Conservation (phyloP, 2,797 vertebrate genomes). For the Cyclopterus lumpus region DNA sequence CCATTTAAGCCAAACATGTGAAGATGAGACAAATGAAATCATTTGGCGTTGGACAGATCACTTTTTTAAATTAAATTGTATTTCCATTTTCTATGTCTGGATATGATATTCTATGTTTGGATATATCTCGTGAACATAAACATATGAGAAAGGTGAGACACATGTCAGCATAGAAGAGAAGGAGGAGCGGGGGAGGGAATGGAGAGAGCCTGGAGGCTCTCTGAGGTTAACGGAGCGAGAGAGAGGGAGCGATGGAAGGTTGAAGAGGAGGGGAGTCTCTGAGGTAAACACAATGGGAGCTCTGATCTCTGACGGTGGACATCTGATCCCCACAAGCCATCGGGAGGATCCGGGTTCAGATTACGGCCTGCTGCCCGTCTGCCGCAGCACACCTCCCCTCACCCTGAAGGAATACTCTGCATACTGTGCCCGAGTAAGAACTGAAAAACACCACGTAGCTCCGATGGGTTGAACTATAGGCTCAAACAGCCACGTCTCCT, state of each 20-base stretch:
- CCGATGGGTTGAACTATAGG: neutral
- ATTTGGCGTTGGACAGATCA: neutral
- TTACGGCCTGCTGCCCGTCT: conserved; percentile 78
- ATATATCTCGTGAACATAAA: conserved; percentile 6
- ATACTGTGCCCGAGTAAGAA: conserved; percentile 17
- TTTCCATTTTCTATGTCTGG: neutral
- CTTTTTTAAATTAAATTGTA: neutral
- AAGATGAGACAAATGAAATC: neutral
- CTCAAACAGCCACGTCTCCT: conserved; percentile 8
- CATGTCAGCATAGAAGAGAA: conserved; percentile 60
- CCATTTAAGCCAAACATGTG: neutral
- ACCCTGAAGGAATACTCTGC: conserved; percentile 9
- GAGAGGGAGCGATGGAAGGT: conserved; percentile 40
- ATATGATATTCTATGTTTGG: neutral
- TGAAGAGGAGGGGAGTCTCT: conserved; percentile 60
- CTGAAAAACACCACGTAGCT: conserved; percentile 8
- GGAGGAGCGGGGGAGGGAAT: conserved; percentile 24
- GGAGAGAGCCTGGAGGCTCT: conserved; percentile 18
- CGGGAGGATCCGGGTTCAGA: conserved; percentile 67
- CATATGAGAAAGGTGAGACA: conserved; percentile 62
- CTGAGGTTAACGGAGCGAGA: conserved; percentile 58
- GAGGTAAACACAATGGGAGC: conserved; percentile 79
- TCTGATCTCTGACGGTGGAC: conserved; percentile 81
- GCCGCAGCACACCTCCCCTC: conserved; percentile 48
- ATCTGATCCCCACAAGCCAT: conserved; percentile 75